phyloP scores from a whole-genome alignment of 1,140 invertebrate species.

The Ephestia elutella region DNA sequence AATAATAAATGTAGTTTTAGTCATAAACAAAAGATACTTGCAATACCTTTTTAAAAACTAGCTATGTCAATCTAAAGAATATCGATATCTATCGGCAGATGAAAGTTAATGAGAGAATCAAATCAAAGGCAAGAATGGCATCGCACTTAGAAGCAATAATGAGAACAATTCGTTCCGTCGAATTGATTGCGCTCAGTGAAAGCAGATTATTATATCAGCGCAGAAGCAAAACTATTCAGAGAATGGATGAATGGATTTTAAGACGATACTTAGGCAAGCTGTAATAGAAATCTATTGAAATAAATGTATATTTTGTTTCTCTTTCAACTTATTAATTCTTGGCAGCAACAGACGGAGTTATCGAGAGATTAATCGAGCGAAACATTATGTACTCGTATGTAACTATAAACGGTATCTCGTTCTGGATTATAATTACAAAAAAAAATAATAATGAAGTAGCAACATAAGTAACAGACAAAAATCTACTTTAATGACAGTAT shows the following conservation, averaged over 20 bases:
- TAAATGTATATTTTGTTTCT: neutral
- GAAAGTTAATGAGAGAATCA: neutral
- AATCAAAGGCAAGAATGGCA: neutral
- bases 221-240: slow-evolving; percentile 8
- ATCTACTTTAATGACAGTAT: too few relatives aligned
- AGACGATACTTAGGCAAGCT: neutral
- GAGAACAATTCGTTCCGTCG: slow-evolving; percentile 24
- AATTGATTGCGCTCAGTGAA: slow-evolving; percentile 32
- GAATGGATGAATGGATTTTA: slow-evolving; percentile 1
- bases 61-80: neutral
- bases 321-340: too few relatives aligned
- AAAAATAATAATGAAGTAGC: too few relatives aligned
- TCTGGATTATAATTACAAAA: neutral
- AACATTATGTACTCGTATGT: too few relatives aligned
- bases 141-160: slow-evolving; percentile 11
- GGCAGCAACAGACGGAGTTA: too few relatives aligned
- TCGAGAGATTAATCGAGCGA: too few relatives aligned
- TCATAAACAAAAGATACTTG: too few relatives aligned
- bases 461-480: too few relatives aligned
- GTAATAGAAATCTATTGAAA: neutral
- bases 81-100: neutral
- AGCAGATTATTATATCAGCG: slow-evolving; percentile 23
- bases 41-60: neutral
- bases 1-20: too few relatives aligned
- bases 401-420: neutral